Base-by-base conservation (phyloP, 2,888 invertebrate genomes). In the Periphyllus acericola region DNA sequence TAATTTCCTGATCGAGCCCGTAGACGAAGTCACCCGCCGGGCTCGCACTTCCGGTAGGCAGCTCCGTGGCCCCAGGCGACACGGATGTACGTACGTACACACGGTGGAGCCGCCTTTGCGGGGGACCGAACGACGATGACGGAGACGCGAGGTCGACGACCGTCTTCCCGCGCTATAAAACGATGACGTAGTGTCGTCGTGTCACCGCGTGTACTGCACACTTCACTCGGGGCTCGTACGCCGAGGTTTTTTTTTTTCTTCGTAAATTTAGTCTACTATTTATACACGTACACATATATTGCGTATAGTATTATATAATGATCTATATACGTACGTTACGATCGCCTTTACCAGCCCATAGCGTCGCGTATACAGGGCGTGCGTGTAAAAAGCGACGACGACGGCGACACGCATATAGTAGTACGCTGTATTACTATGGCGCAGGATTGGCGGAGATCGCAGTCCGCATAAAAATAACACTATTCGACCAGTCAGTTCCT, bases 71-170 rank as follows among this genome's bases (percentile, higher is more conserved):
- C 29, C 21, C 46, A 32, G 40, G n/a, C 32, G 29, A 5, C 19
- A 17, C 19, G 3, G 29, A 55, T n/a, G n/a, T n/a, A n/a, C n/a
- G n/a, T 19, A 78, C 79, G 36, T 60, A n/a, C 36, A 60, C 66
- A 21, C 21, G 55, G 5, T 11, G 36, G 55, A 34, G 52, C 82
- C 71, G 52, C 82, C 71, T 82, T 82, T 82, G 82, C 71, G 71
- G 82, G 82, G 71, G 82, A 82, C 46, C 3, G 8, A 34, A 19
- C 66, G n/a, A 75, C 75, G n/a, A 25, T 36, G 46, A 55, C 17
- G n/a, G 25, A 9, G n/a, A 25, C 21, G 81, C 21, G 81, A 82
- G 83, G 83, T 84, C 84, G 76, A 66, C 68, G 84, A 76, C 84
- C 84, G 66, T 46, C 84, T 83, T 83, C 75, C 25, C 74, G 36